phyloP scores from a whole-genome alignment of 37 sponge, comb jelly and placozoan species.

The Corticium candelabrum region DNA sequence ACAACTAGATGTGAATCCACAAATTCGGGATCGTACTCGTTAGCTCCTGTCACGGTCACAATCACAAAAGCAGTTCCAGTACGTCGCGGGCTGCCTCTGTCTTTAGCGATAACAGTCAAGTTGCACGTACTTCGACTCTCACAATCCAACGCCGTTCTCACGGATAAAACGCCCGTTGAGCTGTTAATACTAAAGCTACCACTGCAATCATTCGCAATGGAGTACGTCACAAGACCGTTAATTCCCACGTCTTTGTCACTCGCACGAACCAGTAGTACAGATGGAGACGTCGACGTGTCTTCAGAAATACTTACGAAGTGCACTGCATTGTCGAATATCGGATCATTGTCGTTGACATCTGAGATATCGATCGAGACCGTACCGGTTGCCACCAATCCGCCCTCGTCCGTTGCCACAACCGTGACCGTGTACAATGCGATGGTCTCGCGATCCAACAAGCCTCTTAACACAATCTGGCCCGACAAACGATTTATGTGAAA shows the following conservation, averaged over 20 bases:
- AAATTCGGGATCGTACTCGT: neutral
- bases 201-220: no score
- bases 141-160: neutral
- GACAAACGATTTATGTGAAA: neutral
- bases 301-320: constrained; percentile 3
- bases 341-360: neutral
- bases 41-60: neutral
- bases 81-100: neutral
- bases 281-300: neutral
- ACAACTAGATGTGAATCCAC: neutral
- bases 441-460: neutral
- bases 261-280: constrained; percentile 22
- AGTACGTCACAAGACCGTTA: constrained; percentile 21
- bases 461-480: neutral
- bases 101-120: neutral
- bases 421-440: neutral
- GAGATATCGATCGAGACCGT: neutral
- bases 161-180: no score
- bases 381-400: no score
- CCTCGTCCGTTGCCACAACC: neutral
- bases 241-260: constrained; percentile 32
- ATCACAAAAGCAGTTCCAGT: neutral
- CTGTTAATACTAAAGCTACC: no score
- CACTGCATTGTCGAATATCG: neutral
- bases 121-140: neutral